A percentile compares a stretch with the other conserved stretches of the same genome.
These are phyloP conservation scores for Carabus problematicus DNA, from an alignment of 2,888 invertebrate species.

Conservation along the genomic window DNA sequence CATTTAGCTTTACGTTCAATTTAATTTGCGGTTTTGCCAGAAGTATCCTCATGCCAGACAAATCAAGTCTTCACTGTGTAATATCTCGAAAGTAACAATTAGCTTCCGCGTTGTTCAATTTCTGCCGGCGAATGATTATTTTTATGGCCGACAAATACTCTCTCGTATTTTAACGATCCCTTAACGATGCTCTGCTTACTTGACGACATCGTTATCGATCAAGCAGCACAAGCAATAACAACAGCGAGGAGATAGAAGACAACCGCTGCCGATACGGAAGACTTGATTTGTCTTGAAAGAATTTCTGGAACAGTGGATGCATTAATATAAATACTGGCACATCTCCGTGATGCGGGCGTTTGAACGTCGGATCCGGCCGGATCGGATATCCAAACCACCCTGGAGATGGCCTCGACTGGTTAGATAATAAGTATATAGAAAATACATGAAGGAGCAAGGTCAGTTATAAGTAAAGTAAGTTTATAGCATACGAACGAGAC, in stretches of 20 bases:
- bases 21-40: slow-evolving; percentile 36
- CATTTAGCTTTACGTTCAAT: slow-evolving; percentile 41
- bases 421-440: not conserved
- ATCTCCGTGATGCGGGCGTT: not conserved
- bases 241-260: not conserved
- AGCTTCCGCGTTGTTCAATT: slow-evolving; percentile 11
- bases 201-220: slow-evolving; percentile 29
- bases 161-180: slow-evolving; percentile 24
- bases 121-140: slow-evolving; percentile 24
- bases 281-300: slow-evolving; percentile 38
- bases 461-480: slow-evolving; percentile 2
- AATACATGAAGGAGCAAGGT: slow-evolving; percentile 9
- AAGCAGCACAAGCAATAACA: not conserved
- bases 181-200: slow-evolving; percentile 6
- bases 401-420: not conserved
- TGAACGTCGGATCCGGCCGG: not conserved
- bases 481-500: slow-evolving; percentile 13
- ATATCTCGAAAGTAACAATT: slow-evolving; percentile 29
- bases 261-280: slow-evolving; percentile 9
- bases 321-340: slow-evolving; percentile 20
- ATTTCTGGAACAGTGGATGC: slow-evolving; percentile 40
- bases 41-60: slow-evolving; percentile 35
- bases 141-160: slow-evolving; percentile 28
- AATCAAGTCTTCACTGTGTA: slow-evolving; percentile 33
- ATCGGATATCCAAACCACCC: slow-evolving; percentile 5